Percentiles rank a stretch among this genome's conserved stretches.
These are phyloP conservation scores for Cactoblastis cactorum DNA, from an alignment of 2,888 invertebrate genomes.

Conservation along the genomic window DNA sequence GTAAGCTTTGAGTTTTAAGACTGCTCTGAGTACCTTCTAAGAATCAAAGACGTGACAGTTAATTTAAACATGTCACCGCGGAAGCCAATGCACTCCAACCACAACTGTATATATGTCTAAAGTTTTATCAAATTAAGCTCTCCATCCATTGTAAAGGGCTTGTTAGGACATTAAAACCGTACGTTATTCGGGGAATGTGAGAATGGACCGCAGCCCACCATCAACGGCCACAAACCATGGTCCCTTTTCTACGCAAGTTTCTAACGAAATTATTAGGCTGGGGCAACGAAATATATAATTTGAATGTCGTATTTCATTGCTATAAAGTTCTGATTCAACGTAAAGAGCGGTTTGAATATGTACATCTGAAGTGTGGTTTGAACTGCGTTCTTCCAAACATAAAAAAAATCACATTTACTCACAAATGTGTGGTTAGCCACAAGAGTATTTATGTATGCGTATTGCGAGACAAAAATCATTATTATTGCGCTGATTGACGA, in stretches of 20 bases:
- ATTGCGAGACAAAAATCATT: no score
- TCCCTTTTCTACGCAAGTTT: constrained; percentile 4
- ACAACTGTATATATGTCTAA: background rate
- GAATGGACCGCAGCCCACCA: background rate
- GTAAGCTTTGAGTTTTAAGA: no score
- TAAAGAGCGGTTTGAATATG: background rate
- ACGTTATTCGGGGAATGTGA: constrained; percentile 1
- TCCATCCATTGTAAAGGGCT: background rate
- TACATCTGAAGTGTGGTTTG: no score
- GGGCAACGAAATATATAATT: background rate
- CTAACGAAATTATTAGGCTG: background rate
- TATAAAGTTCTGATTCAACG: background rate
- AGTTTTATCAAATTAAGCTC: background rate
- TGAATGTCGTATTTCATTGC: background rate
- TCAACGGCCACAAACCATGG: constrained; percentile 1
- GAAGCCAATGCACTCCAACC: background rate
- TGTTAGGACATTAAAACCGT: constrained; percentile 10
- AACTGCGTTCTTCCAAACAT: no score
- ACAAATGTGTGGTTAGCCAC: no score
- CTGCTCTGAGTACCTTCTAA: no score
- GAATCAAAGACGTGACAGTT: no score
- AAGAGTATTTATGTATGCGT: no score
- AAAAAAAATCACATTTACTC: no score
- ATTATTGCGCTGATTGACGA: no score
- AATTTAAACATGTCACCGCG: background rate